phyloP scores from a whole-genome alignment of 2,797 vertebrate genomes.

The Argyrosomus regius region DNA sequence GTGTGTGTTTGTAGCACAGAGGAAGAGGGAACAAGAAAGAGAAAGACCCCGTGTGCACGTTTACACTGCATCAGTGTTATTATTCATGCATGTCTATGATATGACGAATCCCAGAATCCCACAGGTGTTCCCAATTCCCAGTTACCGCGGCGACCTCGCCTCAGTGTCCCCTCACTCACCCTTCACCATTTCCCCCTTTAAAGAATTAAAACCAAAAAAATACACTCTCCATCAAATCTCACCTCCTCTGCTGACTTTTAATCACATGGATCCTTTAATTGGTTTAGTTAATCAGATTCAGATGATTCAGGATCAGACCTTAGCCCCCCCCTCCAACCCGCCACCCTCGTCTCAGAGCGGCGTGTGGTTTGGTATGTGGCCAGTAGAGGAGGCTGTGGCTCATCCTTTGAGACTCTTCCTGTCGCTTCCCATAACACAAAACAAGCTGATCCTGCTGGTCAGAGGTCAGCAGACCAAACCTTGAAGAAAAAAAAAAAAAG shows the following conservation, averaged over 20 bases:
- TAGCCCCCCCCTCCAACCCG: no score
- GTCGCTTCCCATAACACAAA: conserved; percentile 34
- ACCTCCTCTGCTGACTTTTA: conserved; percentile 54
- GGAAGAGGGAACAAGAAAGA: conserved; percentile 26
- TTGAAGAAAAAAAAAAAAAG: conserved; percentile 8
- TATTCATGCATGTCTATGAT: conserved; percentile 74
- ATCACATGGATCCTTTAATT: conserved; percentile 67
- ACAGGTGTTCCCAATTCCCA: conserved; percentile 86
- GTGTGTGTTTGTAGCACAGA: conserved; percentile 15
- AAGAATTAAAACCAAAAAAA: conserved; percentile 20
- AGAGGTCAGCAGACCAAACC: conserved; percentile 64
- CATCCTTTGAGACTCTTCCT: conserved; percentile 50
- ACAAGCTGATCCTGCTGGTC: conserved; percentile 67
- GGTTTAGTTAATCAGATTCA: conserved; percentile 60
- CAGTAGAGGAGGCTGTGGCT: conserved; percentile 78
- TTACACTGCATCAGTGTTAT: conserved; percentile 48
- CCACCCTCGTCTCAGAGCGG: background rate
- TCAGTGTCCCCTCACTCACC: conserved; percentile 65
- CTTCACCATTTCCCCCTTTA: conserved; percentile 45
- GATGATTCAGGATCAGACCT: conserved; percentile 37
- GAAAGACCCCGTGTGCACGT: conserved; percentile 5
- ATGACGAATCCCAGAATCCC: conserved; percentile 75
- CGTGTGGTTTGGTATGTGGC: conserved; percentile 55
- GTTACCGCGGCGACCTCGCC: conserved; percentile 71
- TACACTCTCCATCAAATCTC: conserved; percentile 55